Conservation (phyloP, 2,797 vertebrate genomes). For the Acipenser ruthenus region DNA sequence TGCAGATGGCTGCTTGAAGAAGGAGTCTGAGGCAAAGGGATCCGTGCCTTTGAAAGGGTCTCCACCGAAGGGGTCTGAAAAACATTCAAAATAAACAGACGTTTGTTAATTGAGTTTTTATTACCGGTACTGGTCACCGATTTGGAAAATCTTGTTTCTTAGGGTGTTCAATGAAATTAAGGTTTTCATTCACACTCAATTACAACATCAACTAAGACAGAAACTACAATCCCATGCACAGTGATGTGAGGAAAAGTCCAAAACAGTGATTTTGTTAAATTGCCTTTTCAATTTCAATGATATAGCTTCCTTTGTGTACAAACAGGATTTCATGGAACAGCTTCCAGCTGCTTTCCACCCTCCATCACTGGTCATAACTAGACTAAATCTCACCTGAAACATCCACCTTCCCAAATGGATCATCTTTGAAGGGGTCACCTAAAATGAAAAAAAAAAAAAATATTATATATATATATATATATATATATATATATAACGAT, state of each 20-base stretch:
- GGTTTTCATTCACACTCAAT: no score
- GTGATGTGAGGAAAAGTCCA: no score
- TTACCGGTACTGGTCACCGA: not conserved
- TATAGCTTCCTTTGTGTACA: no score
- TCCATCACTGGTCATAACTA: no score
- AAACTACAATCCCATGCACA: not conserved
- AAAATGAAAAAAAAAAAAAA: constrained; percentile 28
- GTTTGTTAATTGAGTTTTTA: not conserved
- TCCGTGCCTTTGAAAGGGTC: constrained; percentile 81
- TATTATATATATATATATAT: not conserved
- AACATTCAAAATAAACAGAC: not conserved
- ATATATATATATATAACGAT: no score
- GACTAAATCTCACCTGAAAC: constrained; percentile 61
- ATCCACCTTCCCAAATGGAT: constrained; percentile 83
- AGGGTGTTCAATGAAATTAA: no score
- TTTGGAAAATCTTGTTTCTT: no score
- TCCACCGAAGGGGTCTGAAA: constrained; percentile 75
- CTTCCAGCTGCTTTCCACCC: no score
- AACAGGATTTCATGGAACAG: no score
- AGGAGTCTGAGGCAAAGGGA: constrained; percentile 71
- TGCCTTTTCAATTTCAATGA: no score
- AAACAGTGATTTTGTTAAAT: no score
- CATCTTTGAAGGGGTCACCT: constrained; percentile 90
- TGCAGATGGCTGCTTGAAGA: constrained; percentile 59
- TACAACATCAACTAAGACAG: no score